phyloP scores from a whole-genome alignment of 1,140 invertebrate species.

The Caenorhabditis tropicalis region DNA sequence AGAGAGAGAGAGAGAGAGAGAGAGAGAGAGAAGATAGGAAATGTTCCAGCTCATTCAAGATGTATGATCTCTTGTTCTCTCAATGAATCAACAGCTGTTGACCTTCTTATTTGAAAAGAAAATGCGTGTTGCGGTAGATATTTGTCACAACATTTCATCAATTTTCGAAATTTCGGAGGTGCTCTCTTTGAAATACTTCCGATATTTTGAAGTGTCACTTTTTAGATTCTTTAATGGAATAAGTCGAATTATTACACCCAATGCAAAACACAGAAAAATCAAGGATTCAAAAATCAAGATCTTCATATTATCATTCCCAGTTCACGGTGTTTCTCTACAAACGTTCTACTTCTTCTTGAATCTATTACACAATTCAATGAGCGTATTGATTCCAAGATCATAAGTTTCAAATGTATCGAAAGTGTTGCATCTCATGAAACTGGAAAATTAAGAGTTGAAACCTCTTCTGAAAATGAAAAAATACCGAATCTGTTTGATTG shows the following conservation, averaged over 20 bases:
- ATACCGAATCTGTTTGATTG: not conserved
- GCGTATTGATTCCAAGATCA: not conserved
- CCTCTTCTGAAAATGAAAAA: not conserved
- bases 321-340: not conserved
- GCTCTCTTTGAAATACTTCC: too few species aligned
- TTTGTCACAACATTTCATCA: not conserved
- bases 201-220: too few species aligned
- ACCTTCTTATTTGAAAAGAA: not conserved
- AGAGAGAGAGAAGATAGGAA: not conserved
- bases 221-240: too few species aligned
- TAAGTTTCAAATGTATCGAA: not conserved
- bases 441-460: not conserved
- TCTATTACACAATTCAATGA: not conserved
- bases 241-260: too few species aligned
- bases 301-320: too few species aligned
- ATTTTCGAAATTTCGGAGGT: too few species aligned
- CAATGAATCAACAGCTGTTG: not conserved
- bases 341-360: not conserved
- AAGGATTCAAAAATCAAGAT: too few species aligned
- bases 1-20: not conserved
- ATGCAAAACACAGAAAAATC: too few species aligned
- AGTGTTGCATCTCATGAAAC: not conserved
- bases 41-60: not conserved
- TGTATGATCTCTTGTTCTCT: not conserved
- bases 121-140: not conserved